Evolutionary conservation across 2,888 invertebrate genomes (phyloP).

Genomic region (Euplexia lucipara): DNA sequence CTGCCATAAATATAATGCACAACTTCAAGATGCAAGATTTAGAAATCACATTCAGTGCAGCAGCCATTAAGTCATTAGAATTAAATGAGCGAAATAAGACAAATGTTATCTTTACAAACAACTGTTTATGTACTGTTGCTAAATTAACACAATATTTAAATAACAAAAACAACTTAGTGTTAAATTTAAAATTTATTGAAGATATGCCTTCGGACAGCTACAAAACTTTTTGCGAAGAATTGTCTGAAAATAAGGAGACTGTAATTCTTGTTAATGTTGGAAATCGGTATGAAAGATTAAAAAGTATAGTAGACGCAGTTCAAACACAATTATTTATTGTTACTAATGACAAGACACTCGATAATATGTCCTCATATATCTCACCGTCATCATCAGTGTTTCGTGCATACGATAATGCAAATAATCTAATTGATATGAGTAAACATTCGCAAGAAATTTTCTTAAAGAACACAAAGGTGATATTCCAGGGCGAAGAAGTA

Average conservation of each 20-base stretch:
- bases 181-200: not conserved
- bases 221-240: constrained; percentile 2
- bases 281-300: not conserved
- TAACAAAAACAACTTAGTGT: not conserved
- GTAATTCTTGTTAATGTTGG: not conserved
- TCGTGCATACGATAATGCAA: not conserved
- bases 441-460: constrained; percentile 8
- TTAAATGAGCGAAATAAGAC: not conserved
- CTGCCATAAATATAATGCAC: no score
- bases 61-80: not conserved
- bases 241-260: not conserved
- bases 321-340: constrained; percentile 3
- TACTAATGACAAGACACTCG: not conserved
- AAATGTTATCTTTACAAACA: not conserved
- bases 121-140: not conserved
- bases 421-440: not conserved
- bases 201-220: not conserved
- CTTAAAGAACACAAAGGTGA: not conserved
- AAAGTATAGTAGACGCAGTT: not conserved
- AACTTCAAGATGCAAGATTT: not conserved
- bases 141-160: not conserved
- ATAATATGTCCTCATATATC: not conserved
- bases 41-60: not conserved
- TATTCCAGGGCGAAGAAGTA: constrained; percentile 8
- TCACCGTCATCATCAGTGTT: no score